phyloP scores from a whole-genome alignment of 2,797 vertebrate genomes.

The Leptoclinus maculatus region DNA sequence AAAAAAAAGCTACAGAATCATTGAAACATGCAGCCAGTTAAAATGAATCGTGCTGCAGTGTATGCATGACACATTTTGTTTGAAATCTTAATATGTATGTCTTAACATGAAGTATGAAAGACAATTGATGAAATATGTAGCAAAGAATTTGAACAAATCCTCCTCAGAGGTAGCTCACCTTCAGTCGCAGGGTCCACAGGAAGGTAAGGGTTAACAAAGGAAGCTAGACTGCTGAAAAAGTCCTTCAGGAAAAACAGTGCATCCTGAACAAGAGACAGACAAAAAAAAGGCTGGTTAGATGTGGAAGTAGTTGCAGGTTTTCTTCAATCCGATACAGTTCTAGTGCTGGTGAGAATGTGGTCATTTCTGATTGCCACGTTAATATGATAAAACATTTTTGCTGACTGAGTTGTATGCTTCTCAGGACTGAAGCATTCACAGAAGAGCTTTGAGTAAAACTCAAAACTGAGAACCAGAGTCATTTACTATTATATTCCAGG shows the following conservation, averaged over 20 bases:
- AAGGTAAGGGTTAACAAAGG: slow-evolving; percentile 87
- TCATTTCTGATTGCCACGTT: neutral
- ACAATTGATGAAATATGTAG: neutral
- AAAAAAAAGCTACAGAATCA: neutral
- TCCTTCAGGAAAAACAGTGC: slow-evolving; percentile 95
- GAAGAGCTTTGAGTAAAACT: neutral
- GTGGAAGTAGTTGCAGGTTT: neutral
- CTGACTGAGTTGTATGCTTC: neutral
- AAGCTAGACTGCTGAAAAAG: slow-evolving; percentile 90
- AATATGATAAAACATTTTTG: neutral
- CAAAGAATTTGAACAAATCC: neutral
- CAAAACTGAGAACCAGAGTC: neutral
- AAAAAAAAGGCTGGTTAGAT: neutral
- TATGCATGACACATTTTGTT: neutral
- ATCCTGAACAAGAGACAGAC: slow-evolving; percentile 79
- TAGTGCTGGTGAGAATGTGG: neutral
- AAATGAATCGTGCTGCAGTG: neutral
- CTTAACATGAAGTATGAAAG: neutral
- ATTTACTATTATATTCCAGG: neutral
- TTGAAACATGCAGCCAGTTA: neutral
- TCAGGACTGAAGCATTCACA: neutral
- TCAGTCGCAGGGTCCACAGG: slow-evolving; percentile 86
- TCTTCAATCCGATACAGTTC: neutral
- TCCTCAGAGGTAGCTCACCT: slow-evolving; percentile 71
- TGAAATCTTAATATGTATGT: neutral